phyloP scores from a whole-genome alignment of 2,888 invertebrate genomes.

The Acleris holmiana region DNA sequence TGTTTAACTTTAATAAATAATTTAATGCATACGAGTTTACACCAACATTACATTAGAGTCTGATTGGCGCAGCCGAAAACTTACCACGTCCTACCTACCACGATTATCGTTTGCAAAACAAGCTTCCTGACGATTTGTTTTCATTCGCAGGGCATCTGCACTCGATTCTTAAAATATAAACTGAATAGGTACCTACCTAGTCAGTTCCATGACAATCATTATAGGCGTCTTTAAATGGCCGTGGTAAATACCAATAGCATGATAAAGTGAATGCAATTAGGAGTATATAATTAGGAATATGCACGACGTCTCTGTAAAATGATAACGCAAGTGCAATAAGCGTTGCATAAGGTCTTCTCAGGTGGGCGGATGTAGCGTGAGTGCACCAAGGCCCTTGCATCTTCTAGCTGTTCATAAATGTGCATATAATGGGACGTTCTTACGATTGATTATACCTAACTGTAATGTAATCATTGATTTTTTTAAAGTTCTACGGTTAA shows the following conservation, averaged over 20 bases:
- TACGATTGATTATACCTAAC: neutral
- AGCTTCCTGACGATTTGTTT: neutral
- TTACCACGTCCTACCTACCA: too few species aligned
- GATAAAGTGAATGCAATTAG: slow-evolving; percentile 27
- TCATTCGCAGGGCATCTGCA: neutral
- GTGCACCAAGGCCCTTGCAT: slow-evolving; percentile 48
- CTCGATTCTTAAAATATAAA: too few species aligned
- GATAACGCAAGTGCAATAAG: slow-evolving; percentile 56
- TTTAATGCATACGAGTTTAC: too few species aligned
- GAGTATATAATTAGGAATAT: slow-evolving; percentile 42
- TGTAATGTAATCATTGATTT: neutral
- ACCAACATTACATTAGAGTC: too few species aligned
- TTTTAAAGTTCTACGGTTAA: too few species aligned
- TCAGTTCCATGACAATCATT: too few species aligned
- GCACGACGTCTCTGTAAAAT: slow-evolving; percentile 51
- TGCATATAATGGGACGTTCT: slow-evolving; percentile 14
- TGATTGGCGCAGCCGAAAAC: too few species aligned
- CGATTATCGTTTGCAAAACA: neutral
- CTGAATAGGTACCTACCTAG: too few species aligned
- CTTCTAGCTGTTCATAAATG: slow-evolving; percentile 15
- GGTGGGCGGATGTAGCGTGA: slow-evolving; percentile 51
- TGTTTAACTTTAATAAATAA: too few species aligned
- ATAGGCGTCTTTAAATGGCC: neutral
- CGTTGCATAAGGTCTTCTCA: slow-evolving; percentile 57
- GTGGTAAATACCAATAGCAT: neutral